Conservation (phyloP, 1,140 invertebrate species). For the Habropoda laboriosa region DNA sequence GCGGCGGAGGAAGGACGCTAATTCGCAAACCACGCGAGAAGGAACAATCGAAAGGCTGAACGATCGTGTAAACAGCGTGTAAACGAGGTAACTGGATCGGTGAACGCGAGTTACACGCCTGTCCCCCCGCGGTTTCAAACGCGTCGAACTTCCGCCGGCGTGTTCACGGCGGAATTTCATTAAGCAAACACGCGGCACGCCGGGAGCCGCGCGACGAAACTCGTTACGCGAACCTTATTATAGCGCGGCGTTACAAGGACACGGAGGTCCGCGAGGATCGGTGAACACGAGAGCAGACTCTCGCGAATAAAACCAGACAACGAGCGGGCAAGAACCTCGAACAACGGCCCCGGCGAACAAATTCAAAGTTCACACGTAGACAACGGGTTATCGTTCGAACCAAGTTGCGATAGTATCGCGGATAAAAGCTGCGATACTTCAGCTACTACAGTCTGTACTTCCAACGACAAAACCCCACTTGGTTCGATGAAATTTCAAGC, state of each 20-base stretch:
- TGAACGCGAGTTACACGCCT: not conserved
- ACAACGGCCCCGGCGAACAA: conserved; percentile 10
- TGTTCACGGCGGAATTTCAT: conserved; percentile 36
- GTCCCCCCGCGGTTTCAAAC: conserved; percentile 14
- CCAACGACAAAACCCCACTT: too few relatives aligned
- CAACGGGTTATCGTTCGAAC: not conserved
- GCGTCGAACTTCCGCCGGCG: conserved; percentile 31
- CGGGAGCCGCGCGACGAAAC: conserved; percentile 42
- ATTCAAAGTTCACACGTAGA: conserved; percentile 21
- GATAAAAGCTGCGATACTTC: too few relatives aligned
- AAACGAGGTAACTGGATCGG: conserved; percentile 28
- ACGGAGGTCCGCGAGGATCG: conserved; percentile 6
- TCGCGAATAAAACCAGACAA: not conserved
- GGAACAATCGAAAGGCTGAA: conserved; percentile 17
- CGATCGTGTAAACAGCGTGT: conserved; percentile 22
- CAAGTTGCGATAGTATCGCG: not conserved
- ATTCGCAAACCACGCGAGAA: not conserved
- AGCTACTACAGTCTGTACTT: too few relatives aligned
- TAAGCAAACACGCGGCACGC: conserved; percentile 30
- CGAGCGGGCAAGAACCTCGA: not conserved
- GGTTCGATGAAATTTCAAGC: too few relatives aligned
- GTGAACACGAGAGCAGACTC: conserved; percentile 2
- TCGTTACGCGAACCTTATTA: conserved; percentile 54
- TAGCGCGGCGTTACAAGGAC: conserved; percentile 25
- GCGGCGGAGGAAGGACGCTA: not conserved